phyloP scores from a whole-genome alignment of 2,888 invertebrate species.

The Vandiemenella viatica region DNA sequence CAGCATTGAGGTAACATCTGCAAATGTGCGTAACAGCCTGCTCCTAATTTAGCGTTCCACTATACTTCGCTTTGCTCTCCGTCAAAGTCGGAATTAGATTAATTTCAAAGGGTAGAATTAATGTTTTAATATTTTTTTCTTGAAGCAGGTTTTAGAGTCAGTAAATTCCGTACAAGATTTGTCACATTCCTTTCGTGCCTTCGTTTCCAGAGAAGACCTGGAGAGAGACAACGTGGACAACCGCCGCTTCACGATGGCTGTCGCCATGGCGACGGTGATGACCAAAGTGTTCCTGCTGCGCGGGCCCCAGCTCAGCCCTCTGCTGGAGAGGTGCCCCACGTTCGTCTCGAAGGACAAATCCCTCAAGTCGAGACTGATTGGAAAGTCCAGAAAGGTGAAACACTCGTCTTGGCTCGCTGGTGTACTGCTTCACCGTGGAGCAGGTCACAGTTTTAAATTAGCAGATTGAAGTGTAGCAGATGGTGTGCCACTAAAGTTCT shows the following conservation, averaged over 20 bases:
- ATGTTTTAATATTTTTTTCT: too few species aligned
- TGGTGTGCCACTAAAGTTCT: too few species aligned
- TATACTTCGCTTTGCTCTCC: not conserved
- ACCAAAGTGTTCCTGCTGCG: slow-evolving; percentile 59
- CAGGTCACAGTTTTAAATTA: too few species aligned
- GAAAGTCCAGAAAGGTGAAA: slow-evolving; percentile 52
- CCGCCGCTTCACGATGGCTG: slow-evolving; percentile 51
- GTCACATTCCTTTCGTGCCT: too few species aligned
- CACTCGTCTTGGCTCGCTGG: too few species aligned
- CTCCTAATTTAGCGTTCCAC: not conserved
- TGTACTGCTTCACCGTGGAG: too few species aligned
- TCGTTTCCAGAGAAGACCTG: slow-evolving; percentile 43
- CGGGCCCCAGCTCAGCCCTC: slow-evolving; percentile 37
- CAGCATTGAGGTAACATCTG: too few species aligned
- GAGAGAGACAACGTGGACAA: slow-evolving; percentile 45
- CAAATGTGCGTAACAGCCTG: not conserved
- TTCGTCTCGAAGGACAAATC: slow-evolving; percentile 77
- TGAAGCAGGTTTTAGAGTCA: too few species aligned
- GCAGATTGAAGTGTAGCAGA: too few species aligned
- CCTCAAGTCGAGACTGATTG: slow-evolving; percentile 46
- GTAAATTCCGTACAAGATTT: too few species aligned
- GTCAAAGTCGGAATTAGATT: slow-evolving; percentile 13
- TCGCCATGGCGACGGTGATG: slow-evolving; percentile 66
- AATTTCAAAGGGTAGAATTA: too few species aligned
- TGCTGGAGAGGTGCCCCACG: slow-evolving; percentile 61